These are phyloP conservation scores for Cephus cinctus DNA, from an alignment of 1,140 invertebrate species.

Conservation along the genomic window DNA sequence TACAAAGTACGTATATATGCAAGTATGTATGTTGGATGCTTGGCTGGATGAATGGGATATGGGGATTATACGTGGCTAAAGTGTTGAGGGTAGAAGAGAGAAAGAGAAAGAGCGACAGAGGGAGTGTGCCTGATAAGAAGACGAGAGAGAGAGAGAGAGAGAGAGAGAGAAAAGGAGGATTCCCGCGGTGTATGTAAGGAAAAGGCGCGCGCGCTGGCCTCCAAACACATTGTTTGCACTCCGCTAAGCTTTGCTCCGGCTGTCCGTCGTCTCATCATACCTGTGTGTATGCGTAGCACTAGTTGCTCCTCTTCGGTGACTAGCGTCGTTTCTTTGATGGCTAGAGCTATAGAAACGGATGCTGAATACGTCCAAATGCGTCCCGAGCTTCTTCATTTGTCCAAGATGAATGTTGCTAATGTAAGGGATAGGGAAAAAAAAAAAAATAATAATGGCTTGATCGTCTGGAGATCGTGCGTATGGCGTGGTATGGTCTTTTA, in stretches of 20 bases:
- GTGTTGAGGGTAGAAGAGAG: background rate
- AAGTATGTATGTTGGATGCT: no score
- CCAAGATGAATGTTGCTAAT: slow-evolving; percentile 23
- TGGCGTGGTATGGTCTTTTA: slow-evolving; percentile 13
- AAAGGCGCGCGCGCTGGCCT: slow-evolving; percentile 74
- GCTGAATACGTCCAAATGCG: slow-evolving; percentile 11
- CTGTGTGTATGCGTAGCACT: slow-evolving; percentile 37
- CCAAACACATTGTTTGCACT: slow-evolving; percentile 89
- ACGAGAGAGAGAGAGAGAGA: slow-evolving; percentile 1
- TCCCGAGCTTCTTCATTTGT: slow-evolving; percentile 21
- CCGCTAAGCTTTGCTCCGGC: slow-evolving; percentile 54
- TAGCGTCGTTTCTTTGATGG: slow-evolving; percentile 8
- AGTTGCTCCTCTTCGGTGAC: slow-evolving; percentile 29
- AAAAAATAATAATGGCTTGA: slow-evolving; percentile 7
- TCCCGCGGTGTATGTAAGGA: slow-evolving; percentile 30
- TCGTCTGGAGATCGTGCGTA: no score
- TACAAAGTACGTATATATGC: no score
- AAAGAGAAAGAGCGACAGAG: slow-evolving; percentile 12
- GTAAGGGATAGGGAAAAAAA: slow-evolving; percentile 6
- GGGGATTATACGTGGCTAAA: no score
- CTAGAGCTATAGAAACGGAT: slow-evolving; percentile 18
- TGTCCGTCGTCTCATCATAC: slow-evolving; percentile 33
- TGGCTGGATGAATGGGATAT: no score
- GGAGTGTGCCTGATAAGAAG: slow-evolving; percentile 18
- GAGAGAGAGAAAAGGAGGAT: slow-evolving; percentile 23